Percentiles rank a stretch among this genome's conserved stretches.
Conservation (phyloP, 1,140 invertebrate genomes). For the Trichonephila clavipes region DNA sequence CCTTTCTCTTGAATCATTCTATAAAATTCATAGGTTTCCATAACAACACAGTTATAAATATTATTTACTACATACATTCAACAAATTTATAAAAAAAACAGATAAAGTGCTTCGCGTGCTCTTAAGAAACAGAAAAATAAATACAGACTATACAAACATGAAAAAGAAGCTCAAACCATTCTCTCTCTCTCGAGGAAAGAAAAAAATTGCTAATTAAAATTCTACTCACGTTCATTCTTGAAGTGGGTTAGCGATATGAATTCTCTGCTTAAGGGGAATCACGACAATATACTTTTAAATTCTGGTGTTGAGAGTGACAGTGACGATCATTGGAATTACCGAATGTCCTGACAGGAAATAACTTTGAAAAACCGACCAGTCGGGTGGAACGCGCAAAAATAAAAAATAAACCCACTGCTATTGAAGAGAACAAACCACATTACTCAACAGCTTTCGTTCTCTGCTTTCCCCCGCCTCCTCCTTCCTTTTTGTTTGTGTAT, state of each 20-base stretch:
- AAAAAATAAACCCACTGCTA: background rate
- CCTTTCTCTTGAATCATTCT: no score
- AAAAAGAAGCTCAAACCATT: background rate
- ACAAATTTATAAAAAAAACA: no score
- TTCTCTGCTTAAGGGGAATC: background rate
- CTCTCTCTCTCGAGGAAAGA: background rate
- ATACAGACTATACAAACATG: no score
- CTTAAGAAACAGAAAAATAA: no score
- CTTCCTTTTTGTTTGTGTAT: background rate
- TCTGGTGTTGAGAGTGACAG: background rate
- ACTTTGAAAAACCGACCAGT: conserved; percentile 51
- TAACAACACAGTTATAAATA: no score
- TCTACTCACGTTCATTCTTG: conserved; percentile 47
- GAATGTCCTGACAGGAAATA: conserved; percentile 46
- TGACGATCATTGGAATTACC: background rate
- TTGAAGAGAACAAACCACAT: conserved; percentile 9
- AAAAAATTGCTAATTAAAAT: background rate
- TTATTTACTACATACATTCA: no score
- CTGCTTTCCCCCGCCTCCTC: no score
- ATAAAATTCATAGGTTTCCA: no score
- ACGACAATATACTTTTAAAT: background rate
- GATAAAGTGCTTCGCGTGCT: no score
- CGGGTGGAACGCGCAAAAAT: conserved; percentile 19
- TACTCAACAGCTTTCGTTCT: conserved; percentile 1
- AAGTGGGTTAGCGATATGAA: conserved; percentile 15